These are phyloP conservation scores for Drosophila watanabei DNA, from an alignment of 1,140 invertebrate genomes.

Conservation along the genomic window DNA sequence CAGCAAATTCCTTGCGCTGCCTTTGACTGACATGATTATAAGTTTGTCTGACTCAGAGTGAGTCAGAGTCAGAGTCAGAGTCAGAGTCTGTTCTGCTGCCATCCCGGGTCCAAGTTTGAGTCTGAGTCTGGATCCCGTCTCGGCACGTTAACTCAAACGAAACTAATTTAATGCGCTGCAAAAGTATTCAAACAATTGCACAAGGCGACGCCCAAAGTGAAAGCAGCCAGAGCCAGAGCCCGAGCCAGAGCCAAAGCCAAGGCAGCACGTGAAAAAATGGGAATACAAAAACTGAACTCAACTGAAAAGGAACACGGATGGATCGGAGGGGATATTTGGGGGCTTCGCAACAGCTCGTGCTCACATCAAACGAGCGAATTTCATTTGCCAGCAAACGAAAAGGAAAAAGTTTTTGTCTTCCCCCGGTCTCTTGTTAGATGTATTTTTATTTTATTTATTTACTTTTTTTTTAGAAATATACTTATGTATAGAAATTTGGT, in stretches of 20 bases:
- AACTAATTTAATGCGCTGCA: slow-evolving; percentile 85
- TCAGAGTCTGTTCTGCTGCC: slow-evolving; percentile 31
- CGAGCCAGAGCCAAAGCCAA: slow-evolving; percentile 15
- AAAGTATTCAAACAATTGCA: slow-evolving; percentile 84
- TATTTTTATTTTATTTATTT: slow-evolving; percentile 24
- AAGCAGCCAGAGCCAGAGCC: slow-evolving; percentile 54
- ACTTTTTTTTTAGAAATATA: slow-evolving; percentile 50
- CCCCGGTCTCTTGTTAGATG: slow-evolving; percentile 12
- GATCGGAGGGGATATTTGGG: slow-evolving; percentile 14
- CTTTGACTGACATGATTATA: slow-evolving; percentile 84
- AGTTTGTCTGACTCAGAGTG: slow-evolving; percentile 65
- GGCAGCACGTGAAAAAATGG: slow-evolving; percentile 32
- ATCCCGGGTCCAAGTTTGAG: slow-evolving; percentile 11
- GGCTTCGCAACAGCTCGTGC: slow-evolving; percentile 51
- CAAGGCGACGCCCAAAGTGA: slow-evolving; percentile 81
- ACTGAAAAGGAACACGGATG: slow-evolving; percentile 26
- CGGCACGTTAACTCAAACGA: slow-evolving; percentile 84
- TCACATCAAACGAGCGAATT: slow-evolving; percentile 81
- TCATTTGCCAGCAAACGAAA: slow-evolving; percentile 78
- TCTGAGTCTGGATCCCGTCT: slow-evolving; percentile 51
- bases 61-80: slow-evolving; percentile 40
- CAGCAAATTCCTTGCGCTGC: slow-evolving; percentile 65
- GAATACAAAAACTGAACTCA: slow-evolving; percentile 42
- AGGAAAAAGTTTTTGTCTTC: slow-evolving; percentile 73
- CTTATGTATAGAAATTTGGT: slow-evolving; percentile 48